Conservation (phyloP, 2,797 vertebrate genomes). For the Tragelaphus eurycerus region DNA sequence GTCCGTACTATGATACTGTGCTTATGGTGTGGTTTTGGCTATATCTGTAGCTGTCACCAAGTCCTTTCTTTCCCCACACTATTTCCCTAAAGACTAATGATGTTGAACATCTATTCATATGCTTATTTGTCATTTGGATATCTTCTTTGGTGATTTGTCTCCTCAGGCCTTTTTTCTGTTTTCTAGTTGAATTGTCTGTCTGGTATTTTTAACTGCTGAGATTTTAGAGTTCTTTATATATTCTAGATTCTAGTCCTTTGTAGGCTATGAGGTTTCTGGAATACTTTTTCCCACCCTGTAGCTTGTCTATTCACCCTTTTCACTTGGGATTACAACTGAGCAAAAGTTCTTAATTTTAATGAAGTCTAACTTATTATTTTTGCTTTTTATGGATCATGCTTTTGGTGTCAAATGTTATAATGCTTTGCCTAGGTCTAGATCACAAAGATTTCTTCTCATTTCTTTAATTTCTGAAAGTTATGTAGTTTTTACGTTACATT, state of each 20-base stretch:
- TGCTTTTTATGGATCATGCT: not conserved
- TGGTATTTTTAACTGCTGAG: not conserved
- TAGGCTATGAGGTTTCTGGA: not conserved
- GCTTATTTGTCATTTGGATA: not conserved
- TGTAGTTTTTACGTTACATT: not conserved
- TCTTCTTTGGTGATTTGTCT: not conserved
- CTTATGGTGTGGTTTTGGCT: not conserved
- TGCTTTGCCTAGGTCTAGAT: not conserved
- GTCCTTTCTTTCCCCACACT: not conserved
- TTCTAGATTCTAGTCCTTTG: not conserved
- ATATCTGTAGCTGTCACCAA: not conserved
- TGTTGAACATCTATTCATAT: not conserved
- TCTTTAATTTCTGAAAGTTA: not conserved
- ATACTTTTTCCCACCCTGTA: not conserved
- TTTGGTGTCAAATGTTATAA: not conserved
- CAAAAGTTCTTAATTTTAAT: not conserved
- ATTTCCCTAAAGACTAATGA: not conserved
- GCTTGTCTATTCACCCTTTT: not conserved
- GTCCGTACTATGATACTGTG: not conserved
- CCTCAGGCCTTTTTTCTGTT: not conserved
- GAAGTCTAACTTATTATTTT: not conserved
- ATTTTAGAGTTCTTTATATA: not conserved
- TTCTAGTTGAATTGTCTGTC: not conserved
- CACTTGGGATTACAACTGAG: not conserved
- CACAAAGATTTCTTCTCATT: not conserved